Evolutionary conservation across 2,797 vertebrate species (phyloP).

Genomic region (Gambelia wislizenii): DNA sequence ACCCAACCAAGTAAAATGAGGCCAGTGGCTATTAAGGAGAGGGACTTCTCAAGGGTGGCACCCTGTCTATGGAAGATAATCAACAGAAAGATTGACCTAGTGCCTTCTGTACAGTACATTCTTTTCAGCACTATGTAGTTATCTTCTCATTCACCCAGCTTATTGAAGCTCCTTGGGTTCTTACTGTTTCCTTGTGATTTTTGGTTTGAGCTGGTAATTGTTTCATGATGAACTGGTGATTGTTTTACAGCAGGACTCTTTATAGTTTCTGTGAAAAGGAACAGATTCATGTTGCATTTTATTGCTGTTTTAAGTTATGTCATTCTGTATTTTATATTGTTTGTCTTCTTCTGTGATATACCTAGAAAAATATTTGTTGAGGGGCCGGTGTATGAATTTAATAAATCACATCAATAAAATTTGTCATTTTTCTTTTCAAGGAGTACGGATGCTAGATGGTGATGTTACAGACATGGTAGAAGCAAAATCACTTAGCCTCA

Average conservation of each 20-base stretch:
- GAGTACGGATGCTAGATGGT: conserved; percentile 97
- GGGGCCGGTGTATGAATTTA: background rate
- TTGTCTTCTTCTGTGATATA: background rate
- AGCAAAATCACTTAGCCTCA: conserved; percentile 94
- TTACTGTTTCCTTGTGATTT: background rate
- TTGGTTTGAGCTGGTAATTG: background rate
- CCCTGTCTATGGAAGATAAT: background rate
- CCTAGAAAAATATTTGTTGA: background rate
- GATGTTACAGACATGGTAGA: conserved; percentile 99
- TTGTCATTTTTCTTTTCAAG: conserved; percentile 73
- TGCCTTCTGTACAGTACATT: background rate
- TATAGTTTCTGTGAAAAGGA: background rate
- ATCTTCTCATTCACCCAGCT: background rate
- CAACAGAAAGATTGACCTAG: background rate
- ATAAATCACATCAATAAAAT: conserved; percentile 15
- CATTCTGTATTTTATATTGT: background rate
- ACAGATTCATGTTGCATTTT: background rate
- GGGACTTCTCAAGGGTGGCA: background rate
- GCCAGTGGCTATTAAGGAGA: background rate
- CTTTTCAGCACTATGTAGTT: background rate
- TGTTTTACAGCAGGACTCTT: too few species aligned
- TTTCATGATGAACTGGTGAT: background rate
- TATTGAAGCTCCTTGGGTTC: background rate
- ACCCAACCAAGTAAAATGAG: background rate
- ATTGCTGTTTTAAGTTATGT: background rate